Evolutionary conservation across 2,113 vertebrate species (phyloP).

Genomic region (Rhineura floridana): DNA sequence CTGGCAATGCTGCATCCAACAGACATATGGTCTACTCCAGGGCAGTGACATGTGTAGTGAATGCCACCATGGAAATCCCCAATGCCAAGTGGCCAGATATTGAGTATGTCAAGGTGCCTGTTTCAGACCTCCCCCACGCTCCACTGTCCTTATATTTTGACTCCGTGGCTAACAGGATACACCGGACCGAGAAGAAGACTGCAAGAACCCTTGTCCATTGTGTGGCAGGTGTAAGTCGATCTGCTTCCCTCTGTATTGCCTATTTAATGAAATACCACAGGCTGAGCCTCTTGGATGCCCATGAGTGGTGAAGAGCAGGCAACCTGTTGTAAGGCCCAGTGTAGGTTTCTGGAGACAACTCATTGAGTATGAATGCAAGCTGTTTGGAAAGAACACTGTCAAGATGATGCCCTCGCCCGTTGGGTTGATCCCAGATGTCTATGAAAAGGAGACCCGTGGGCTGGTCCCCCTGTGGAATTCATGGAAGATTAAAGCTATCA

Average conservation of each 20-base stretch:
- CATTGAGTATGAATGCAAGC: slow-evolving; percentile 50
- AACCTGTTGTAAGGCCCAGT: slow-evolving; percentile 54
- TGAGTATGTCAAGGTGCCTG: slow-evolving; percentile 56
- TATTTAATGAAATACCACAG: slow-evolving; percentile 59
- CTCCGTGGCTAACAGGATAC: slow-evolving; percentile 54
- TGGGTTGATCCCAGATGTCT: slow-evolving; percentile 47
- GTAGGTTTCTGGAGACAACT: slow-evolving; percentile 61
- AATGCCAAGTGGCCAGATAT: slow-evolving; percentile 59
- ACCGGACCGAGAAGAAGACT: slow-evolving; percentile 42
- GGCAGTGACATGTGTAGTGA: slow-evolving; percentile 57
- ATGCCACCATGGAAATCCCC: slow-evolving; percentile 56
- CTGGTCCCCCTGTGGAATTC: slow-evolving; percentile 54
- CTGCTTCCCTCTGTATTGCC: slow-evolving; percentile 58
- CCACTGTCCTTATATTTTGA: slow-evolving; percentile 60
- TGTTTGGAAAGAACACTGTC: slow-evolving; percentile 59
- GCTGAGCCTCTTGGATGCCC: slow-evolving; percentile 52
- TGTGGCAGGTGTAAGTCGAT: slow-evolving; percentile 55
- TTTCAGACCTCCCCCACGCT: slow-evolving; percentile 55
- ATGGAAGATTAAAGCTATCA: too few species aligned
- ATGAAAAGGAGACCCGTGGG: slow-evolving; percentile 48
- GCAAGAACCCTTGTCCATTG: slow-evolving; percentile 61
- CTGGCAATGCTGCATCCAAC: slow-evolving; percentile 50
- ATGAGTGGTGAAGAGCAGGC: slow-evolving; percentile 45
- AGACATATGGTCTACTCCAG: slow-evolving; percentile 45
- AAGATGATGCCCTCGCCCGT: slow-evolving; percentile 52